Evolutionary conservation across 1,140 invertebrate species (phyloP).

Genomic region (Drosophila aff.): DNA sequence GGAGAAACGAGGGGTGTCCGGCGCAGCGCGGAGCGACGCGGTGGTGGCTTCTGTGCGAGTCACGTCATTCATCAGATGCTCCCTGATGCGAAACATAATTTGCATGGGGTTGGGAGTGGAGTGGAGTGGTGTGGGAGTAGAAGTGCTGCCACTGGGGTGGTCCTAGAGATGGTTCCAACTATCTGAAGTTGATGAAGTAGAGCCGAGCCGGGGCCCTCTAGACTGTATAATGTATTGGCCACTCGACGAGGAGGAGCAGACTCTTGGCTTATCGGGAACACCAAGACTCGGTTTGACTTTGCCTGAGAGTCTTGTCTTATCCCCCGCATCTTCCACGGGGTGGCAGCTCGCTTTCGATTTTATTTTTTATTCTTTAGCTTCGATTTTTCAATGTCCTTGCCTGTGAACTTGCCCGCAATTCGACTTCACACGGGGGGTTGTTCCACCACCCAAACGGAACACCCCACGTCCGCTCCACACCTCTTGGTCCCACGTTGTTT

Average conservation of each 20-base stretch:
- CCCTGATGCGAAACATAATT: constrained; percentile 77
- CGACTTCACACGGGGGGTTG: constrained; percentile 67
- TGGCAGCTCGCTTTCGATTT: constrained; percentile 61
- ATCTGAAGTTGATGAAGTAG: constrained; percentile 42
- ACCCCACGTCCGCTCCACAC: not conserved
- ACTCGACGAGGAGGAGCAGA: constrained; percentile 13
- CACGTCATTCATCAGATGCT: constrained; percentile 81
- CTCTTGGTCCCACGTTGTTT: constrained; percentile 17
- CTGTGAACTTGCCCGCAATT: constrained; percentile 76
- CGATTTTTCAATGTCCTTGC: constrained; percentile 42
- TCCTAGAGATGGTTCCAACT: constrained; percentile 29
- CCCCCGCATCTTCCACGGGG: constrained; percentile 7
- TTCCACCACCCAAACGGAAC: constrained; percentile 29
- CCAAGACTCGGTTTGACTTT: constrained; percentile 8
- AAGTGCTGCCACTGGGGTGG: constrained; percentile 25
- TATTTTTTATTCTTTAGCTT: constrained; percentile 36
- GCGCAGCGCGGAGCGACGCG: constrained; percentile 21
- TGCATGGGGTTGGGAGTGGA: constrained; percentile 26
- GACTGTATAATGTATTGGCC: constrained; percentile 38
- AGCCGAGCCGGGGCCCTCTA: constrained; percentile 17
- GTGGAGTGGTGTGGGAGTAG: not conserved
- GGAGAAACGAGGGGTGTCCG: constrained; percentile 44
- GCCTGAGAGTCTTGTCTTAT: constrained; percentile 3
- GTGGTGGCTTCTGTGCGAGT: constrained; percentile 55
- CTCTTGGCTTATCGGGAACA: constrained; percentile 1